A percentile compares a stretch with the other conserved stretches of the same genome.
Evolutionary conservation across 2,888 invertebrate species (phyloP).

Genomic region (Saturnia pavonia): DNA sequence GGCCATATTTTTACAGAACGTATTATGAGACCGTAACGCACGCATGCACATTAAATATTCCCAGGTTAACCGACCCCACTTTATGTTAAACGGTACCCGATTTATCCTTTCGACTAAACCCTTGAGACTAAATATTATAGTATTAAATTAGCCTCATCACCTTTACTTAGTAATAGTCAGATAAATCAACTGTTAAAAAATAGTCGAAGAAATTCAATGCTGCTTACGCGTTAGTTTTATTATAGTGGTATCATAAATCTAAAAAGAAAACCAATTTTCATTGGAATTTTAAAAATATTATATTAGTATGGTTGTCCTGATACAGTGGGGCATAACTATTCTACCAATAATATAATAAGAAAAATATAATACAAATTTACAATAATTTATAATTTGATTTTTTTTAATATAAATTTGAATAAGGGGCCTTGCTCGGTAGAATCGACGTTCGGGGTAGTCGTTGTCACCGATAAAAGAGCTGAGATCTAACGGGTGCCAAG

Average conservation of each 20-base stretch:
- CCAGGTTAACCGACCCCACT: constrained; percentile 3
- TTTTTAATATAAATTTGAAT: too few relatives aligned
- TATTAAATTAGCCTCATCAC: background rate
- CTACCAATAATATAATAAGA: too few relatives aligned
- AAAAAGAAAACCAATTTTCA: background rate
- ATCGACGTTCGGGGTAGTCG: too few relatives aligned
- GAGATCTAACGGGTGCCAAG: too few relatives aligned
- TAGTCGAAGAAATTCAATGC: background rate
- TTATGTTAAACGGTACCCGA: constrained; percentile 12
- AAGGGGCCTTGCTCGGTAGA: too few relatives aligned
- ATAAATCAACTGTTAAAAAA: background rate
- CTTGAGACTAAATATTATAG: background rate
- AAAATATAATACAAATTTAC: too few relatives aligned
- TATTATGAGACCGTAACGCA: background rate
- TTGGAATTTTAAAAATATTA: too few relatives aligned
- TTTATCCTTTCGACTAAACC: background rate
- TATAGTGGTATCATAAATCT: background rate
- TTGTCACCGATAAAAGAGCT: too few relatives aligned
- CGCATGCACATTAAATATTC: constrained; percentile 5
- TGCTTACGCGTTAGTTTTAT: background rate
- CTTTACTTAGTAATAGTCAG: background rate
- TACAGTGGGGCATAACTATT: too few relatives aligned
- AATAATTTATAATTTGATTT: too few relatives aligned
- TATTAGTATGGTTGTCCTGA: too few relatives aligned
- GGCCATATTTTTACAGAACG: background rate